Evolutionary conservation across 2,888 invertebrate species (phyloP).

Genomic region (Troglohyphantes excavatus): DNA sequence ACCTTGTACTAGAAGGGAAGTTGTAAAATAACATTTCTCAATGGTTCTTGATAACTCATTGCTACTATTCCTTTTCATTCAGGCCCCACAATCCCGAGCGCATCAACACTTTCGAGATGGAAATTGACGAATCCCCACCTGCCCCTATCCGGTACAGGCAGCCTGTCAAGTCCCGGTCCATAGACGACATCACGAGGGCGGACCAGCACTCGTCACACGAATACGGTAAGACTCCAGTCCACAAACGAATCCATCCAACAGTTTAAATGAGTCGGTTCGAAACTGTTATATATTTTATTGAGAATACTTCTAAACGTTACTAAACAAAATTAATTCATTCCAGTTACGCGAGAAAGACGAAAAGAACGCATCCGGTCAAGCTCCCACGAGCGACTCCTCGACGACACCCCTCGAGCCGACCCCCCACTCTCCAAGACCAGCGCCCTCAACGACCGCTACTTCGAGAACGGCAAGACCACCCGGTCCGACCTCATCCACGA

Average conservation of each 20-base stretch:
- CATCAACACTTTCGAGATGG: conserved; percentile 81
- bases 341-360: conserved; percentile 45
- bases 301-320: no score
- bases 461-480: conserved; percentile 67
- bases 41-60: no score
- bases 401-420: conserved; percentile 72
- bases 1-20: no score
- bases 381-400: conserved; percentile 82
- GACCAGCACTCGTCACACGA: conserved; percentile 72
- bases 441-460: conserved; percentile 82
- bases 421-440: conserved; percentile 81
- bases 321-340: not conserved
- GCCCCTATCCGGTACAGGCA: conserved; percentile 75
- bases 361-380: conserved; percentile 81
- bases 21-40: no score
- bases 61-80: conserved; percentile 47
- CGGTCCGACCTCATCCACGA: conserved; percentile 60
- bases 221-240: conserved; percentile 52
- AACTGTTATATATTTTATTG: no score
- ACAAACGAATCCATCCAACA: no score
- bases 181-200: conserved; percentile 69
- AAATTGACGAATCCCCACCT: conserved; percentile 80
- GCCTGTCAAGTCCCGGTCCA: conserved; percentile 58
- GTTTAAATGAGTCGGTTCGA: no score
- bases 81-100: conserved; percentile 83